Evolutionary conservation across 2,797 vertebrate species (phyloP).

Genomic region (Sebastes miniatus): DNA sequence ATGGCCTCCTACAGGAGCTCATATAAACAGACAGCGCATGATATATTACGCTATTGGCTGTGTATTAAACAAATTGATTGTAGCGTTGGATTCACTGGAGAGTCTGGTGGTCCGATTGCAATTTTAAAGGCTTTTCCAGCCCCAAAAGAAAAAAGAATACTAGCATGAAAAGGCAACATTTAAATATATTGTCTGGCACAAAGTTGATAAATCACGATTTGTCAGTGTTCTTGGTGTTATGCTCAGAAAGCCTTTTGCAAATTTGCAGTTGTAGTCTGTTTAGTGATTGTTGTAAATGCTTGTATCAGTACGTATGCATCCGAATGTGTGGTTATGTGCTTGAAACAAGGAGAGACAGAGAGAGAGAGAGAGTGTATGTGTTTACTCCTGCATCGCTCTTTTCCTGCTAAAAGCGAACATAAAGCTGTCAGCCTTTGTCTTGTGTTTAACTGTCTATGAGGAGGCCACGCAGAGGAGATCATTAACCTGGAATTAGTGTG

Average conservation of each 20-base stretch:
- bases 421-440: slow-evolving; percentile 52
- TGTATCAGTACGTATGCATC: background rate
- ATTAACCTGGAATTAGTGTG: slow-evolving; percentile 59
- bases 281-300: background rate
- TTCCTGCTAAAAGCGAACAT: slow-evolving; percentile 22
- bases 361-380: background rate
- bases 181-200: background rate
- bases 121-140: background rate
- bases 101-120: background rate
- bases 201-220: background rate
- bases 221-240: background rate
- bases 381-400: slow-evolving; percentile 5
- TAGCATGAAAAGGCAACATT: background rate
- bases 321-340: background rate
- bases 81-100: background rate
- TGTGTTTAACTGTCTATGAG: slow-evolving; percentile 35
- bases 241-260: background rate
- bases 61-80: background rate
- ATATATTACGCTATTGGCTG: background rate
- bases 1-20: background rate
- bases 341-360: background rate
- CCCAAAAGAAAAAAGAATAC: background rate
- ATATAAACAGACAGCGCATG: background rate
- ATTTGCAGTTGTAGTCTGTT: background rate
- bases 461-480: slow-evolving; percentile 49